A percentile compares a stretch with the other conserved stretches of the same genome.
Evolutionary conservation across 2,797 vertebrate genomes (phyloP).

Genomic region (Bovichtus variegatus): DNA sequence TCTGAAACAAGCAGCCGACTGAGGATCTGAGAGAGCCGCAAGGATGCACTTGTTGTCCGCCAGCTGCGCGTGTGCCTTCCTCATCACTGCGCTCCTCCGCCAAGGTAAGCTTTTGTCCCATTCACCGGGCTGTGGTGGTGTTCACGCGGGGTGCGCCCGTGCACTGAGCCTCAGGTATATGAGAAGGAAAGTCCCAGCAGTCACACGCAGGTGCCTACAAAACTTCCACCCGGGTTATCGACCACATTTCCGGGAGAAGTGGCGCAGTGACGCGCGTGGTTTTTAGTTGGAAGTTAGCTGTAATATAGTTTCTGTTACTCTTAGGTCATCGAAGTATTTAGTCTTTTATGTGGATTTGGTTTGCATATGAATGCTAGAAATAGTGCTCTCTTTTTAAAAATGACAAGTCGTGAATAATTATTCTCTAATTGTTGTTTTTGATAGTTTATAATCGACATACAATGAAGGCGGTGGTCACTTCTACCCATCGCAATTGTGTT

Average conservation of each 20-base stretch:
- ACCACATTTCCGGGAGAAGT: constrained; percentile 6
- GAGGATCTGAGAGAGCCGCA: constrained; percentile 64
- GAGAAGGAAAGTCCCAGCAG: constrained; percentile 16
- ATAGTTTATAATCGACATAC: neutral
- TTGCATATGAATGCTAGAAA: neutral
- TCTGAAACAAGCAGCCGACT: constrained; percentile 10
- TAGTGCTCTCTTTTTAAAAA: neutral
- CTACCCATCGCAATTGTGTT: neutral
- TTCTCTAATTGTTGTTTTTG: neutral
- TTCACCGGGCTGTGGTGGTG: neutral
- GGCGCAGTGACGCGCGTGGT: neutral
- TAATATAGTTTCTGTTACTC: neutral
- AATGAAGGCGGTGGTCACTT: neutral
- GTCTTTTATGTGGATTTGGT: neutral
- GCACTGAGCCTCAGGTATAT: constrained; percentile 32
- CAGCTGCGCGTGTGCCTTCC: constrained; percentile 58
- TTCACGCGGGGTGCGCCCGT: neutral
- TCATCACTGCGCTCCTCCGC: constrained; percentile 59
- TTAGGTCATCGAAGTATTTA: neutral
- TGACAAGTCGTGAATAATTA: neutral
- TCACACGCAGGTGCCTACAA: constrained; percentile 50
- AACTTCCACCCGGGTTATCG: constrained; percentile 55
- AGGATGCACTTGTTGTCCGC: constrained; percentile 84
- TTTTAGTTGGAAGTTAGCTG: constrained; percentile 15
- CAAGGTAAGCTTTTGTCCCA: constrained; percentile 74